These are phyloP conservation scores for Pseudochirops corinnae DNA, from an alignment of 2,797 vertebrate genomes.

Conservation along the genomic window DNA sequence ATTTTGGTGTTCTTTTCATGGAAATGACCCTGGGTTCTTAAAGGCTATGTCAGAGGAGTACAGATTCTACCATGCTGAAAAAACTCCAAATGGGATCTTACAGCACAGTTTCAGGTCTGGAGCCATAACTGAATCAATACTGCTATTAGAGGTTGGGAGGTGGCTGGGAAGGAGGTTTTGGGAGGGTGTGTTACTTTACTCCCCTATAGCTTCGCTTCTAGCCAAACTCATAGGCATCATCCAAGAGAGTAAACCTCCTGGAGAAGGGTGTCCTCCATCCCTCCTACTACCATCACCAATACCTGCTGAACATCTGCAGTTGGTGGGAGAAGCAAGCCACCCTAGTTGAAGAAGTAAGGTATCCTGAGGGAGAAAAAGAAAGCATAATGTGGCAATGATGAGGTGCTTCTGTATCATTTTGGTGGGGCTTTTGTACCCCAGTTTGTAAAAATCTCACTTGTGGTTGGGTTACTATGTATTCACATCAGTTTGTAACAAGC, in stretches of 20 bases:
- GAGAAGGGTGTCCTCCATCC: neutral
- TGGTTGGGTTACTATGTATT: no score
- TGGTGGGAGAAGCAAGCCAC: neutral
- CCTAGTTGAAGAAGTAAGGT: neutral
- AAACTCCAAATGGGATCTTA: neutral
- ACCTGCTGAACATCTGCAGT: neutral
- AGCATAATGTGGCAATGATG: neutral
- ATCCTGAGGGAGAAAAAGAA: neutral
- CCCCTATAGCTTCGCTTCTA: neutral
- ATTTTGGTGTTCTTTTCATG: neutral
- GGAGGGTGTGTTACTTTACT: neutral
- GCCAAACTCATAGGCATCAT: neutral
- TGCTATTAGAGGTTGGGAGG: neutral
- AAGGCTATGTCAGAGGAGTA: neutral
- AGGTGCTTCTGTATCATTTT: no score
- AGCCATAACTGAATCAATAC: neutral
- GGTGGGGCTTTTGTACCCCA: no score
- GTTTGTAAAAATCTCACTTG: no score
- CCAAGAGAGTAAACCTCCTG: neutral
- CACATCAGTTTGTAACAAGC: no score
- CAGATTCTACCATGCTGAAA: neutral
- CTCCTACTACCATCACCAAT: neutral
- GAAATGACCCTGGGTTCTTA: neutral
- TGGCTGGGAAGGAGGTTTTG: neutral
- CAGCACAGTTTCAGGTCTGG: neutral